phyloP scores from a whole-genome alignment of 2,888 invertebrate species.

The Bruchidius siliquastri region DNA sequence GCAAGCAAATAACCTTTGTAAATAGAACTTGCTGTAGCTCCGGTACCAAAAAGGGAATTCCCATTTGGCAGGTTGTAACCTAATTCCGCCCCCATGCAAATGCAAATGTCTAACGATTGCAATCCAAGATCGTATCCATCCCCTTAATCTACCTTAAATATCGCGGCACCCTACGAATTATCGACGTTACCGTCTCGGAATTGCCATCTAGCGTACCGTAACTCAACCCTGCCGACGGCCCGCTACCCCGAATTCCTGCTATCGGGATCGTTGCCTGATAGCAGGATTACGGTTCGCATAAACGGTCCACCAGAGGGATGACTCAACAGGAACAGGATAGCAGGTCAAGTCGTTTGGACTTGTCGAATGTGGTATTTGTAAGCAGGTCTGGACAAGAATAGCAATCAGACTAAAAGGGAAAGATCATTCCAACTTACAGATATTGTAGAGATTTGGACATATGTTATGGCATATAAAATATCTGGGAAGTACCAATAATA shows the following conservation, averaged over 20 bases:
- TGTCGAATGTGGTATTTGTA: not conserved
- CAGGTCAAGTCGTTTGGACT: not conserved
- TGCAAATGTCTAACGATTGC: not conserved
- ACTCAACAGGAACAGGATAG: not conserved
- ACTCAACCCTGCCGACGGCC: slow-evolving; percentile 3
- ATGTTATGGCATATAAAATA: no score
- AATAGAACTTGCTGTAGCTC: not conserved
- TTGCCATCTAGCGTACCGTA: slow-evolving; percentile 11
- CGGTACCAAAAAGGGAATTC: not conserved
- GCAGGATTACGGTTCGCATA: not conserved
- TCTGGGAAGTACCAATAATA: no score
- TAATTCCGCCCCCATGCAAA: not conserved
- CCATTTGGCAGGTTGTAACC: not conserved
- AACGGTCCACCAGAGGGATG: not conserved
- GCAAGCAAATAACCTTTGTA: no score
- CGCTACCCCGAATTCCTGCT: slow-evolving; percentile 3
- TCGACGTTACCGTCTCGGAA: not conserved
- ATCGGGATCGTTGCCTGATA: not conserved
- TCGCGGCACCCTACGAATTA: not conserved
- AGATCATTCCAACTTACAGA: no score
- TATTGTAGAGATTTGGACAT: no score
- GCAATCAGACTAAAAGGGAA: no score
- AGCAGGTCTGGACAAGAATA: no score
- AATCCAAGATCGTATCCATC: not conserved
- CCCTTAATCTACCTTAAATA: not conserved